Base-by-base conservation (phyloP, 2,797 vertebrate species). In the Pipistrellus pipistrellus region DNA sequence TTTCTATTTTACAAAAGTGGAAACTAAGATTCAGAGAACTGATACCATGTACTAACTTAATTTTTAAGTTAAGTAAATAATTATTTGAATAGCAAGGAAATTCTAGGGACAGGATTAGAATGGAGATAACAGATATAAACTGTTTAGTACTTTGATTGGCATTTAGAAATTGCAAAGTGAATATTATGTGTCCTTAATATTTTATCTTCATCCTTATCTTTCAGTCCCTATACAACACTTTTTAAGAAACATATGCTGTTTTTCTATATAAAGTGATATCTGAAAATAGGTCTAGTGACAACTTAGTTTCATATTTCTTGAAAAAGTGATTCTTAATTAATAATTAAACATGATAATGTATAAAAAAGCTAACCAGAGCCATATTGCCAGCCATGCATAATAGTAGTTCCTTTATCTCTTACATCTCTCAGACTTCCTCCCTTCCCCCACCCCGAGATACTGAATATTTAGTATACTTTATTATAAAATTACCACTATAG, bases 251-350 rank as follows among this genome's bases (percentile, higher is more conserved):
- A 46, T 35, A 10, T 72, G 6, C 25, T 71, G 11, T 75, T 95
- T 95, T 90, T 57, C 10, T 73, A 23, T 82, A 35, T 68, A 35
- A 87, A 86, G 44, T 59, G 55, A 51, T 77, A 51, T 64, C 64
- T 94, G 51, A 91, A 86, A 89, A 59, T 53, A n/a, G 13, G 3
- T 72, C 9, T 91, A 84, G 68, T 68, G 76, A 80, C 18, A 84
- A n/a, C 21, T 71, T 48, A 51, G 9, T 77, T 96, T 91, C 38
- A 27, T 85, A 57, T 92, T 92, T 93, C n/a, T 78, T 85, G 77
- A 78, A 38, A 4, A 18, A 69, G 62, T 91, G 66, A 84, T 64
- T 94, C 44, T 93, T 85, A 32, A 30, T 51, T 91, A 88, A 83
- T 91, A 48, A 82, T 90, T 88, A 84, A 95, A 46, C 14, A 68